Evolutionary conservation across 2,888 invertebrate species (phyloP), one percentile per base, ranked within the genome.

Genomic region (Serripes groenlandicus): DNA sequence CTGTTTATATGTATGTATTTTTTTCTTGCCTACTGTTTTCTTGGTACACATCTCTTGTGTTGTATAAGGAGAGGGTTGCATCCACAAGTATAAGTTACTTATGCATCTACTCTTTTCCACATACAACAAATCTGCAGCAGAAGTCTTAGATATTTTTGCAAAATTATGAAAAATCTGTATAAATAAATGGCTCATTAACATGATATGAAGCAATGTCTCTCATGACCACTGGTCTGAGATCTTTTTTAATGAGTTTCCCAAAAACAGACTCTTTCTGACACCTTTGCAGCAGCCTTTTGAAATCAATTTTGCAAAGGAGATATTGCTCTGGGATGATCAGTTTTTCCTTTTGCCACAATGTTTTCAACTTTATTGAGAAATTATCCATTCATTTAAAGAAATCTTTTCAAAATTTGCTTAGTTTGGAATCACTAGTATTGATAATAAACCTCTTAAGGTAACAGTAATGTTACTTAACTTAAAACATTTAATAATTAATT

Each of bases 1-100:
- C 35, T 74, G 28, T 77, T 74, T 56, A 49, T 74, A 18, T 82
- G 81, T 75, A 52, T 82, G 7, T 82, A 78, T 71, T 21, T 78
- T 9, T 82, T 82, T 52, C 49, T 78, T 64, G 37, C 70, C 9
- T 82, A 82, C 49, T 78, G 78, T 64, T 42, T 77, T n/a, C 75
- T 58, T 70, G 62, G 64, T 49, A 75, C 74, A 7, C n/a, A 35
- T 5, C 42, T 66, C 7, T 35, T 66, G 7, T 66, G 66, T 66
- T 66, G 11, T 26, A 23, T 66, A 35, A 62, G 62, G 35, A 32
- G n/a, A 5, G 35, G n/a, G n/a, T 34, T n/a, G n/a, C n/a, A n/a
- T n/a, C n/a, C n/a, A n/a, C n/a, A n/a, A n/a, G n/a, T n/a, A n/a
- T n/a, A n/a, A n/a, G n/a, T n/a, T n/a, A n/a, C n/a, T n/a, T n/a